Base-by-base conservation (phyloP, 2,113 vertebrate genomes). In the Labeo rohita region DNA sequence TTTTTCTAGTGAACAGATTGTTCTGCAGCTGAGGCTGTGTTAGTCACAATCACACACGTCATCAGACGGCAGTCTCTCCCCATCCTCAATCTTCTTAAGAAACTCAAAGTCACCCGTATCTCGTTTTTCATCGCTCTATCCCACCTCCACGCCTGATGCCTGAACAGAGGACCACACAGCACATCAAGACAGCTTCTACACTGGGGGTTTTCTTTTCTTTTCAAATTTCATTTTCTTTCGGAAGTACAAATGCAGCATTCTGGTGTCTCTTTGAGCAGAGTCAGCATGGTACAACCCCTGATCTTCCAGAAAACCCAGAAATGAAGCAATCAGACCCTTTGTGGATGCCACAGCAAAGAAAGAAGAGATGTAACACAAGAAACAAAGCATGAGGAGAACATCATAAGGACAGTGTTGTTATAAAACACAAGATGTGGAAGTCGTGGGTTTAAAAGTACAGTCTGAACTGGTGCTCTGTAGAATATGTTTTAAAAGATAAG, bases 1-100 rank as follows among this genome's bases (percentile, higher is more conserved):
- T 82, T 52, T 82, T 82, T 82, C 80, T 21, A 65, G n/a, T 49
- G n/a, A 66, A 65, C 7, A n/a, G 61, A 81, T 50, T 10, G 23
- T 49, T 49, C 43, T 81, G 59, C 61, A 66, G 43, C 59, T 7
- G n/a, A 65, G 43, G 43, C 79, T 3, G 61, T 11, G 79, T 66
- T 66, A 18, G 59, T 81, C 79, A 81, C 34, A 49, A 66, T 66
- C 61, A 66, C 21, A 49, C 78, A 81, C 45, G 4, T 47, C 43
- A 81, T 81, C n/a, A 66, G 61, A 81, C 15, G 63, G 4, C 13
- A 8, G 47, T 66, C 59, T 81, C n/a, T 63, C 59, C 10, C 15
- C 8, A 54, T 72, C 68, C 36, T 43, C 68, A 28, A 76, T 76
- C 66, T 54, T 72, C 65, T 83, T 54, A 56, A 73, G 81, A 56